These are phyloP conservation scores for Nudaria mundana DNA, from an alignment of 2,888 invertebrate species.

Conservation along the genomic window DNA sequence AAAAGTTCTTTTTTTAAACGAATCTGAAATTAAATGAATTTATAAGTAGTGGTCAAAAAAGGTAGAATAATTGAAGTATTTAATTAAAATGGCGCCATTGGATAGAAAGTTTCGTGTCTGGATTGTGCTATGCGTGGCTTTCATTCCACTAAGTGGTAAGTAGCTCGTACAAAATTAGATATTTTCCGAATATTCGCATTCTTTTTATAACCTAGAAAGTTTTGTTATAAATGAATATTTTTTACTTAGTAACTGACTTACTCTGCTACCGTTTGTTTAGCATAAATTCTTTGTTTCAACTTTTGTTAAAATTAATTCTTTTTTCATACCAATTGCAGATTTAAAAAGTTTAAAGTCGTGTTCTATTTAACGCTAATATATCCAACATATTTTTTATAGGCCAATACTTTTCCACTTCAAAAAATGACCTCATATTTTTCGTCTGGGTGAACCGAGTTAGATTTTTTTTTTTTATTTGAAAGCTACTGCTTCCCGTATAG, in stretches of 20 bases:
- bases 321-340: too few species aligned
- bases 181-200: constrained; percentile 42
- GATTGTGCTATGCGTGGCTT: constrained; percentile 46
- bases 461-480: too few species aligned
- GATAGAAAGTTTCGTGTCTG: constrained; percentile 41
- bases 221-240: constrained; percentile 44
- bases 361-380: too few species aligned
- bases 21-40: constrained; percentile 7
- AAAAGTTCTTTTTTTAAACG: background rate
- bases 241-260: constrained; percentile 29
- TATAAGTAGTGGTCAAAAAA: background rate
- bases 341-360: too few species aligned
- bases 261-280: too few species aligned
- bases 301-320: too few species aligned
- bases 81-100: constrained; percentile 49
- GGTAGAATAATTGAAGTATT: constrained; percentile 22
- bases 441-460: too few species aligned
- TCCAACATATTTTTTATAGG: too few species aligned
- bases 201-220: constrained; percentile 39
- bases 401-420: too few species aligned
- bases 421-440: too few species aligned
- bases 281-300: too few species aligned
- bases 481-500: too few species aligned
- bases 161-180: constrained; percentile 44
- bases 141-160: constrained; percentile 72